phyloP scores from a whole-genome alignment of 2,113 vertebrate genomes.

The Marcusenius ussheri region DNA sequence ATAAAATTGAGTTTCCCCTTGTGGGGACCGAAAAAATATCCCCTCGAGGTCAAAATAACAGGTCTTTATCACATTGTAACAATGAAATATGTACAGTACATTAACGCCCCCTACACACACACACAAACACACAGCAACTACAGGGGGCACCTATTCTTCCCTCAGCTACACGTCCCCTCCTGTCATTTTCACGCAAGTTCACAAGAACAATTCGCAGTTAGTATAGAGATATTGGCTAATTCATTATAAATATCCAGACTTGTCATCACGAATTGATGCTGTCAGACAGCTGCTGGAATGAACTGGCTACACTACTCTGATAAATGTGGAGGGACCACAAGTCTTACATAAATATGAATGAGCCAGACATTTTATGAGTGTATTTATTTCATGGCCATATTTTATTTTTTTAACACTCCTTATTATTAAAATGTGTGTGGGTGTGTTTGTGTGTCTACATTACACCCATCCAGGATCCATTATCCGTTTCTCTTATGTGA shows the following conservation, averaged over 20 bases:
- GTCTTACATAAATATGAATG: slow-evolving; percentile 1
- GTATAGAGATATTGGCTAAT: slow-evolving; percentile 11
- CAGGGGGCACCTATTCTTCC: neutral
- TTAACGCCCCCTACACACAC: neutral
- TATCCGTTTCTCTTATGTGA: neutral
- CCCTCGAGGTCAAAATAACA: neutral
- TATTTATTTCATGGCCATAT: slow-evolving; percentile 14
- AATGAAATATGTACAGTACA: neutral
- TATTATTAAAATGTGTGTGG: neutral
- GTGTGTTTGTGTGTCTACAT: neutral
- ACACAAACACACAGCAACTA: neutral
- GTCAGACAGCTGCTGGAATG: slow-evolving; percentile 16
- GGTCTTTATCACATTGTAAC: neutral
- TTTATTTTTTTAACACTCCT: neutral
- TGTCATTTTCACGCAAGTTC: neutral
- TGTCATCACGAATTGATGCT: slow-evolving; percentile 18
- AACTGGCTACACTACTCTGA: slow-evolving; percentile 4
- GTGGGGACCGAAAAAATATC: neutral
- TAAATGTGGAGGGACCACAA: neutral
- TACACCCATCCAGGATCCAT: neutral
- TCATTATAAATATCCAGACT: slow-evolving; percentile 24
- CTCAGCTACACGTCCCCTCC: neutral
- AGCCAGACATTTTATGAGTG: neutral
- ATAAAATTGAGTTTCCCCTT: neutral
- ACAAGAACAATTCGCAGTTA: neutral